Conservation (phyloP, 2,888 invertebrate species). For the Meteorus cinctellus region DNA sequence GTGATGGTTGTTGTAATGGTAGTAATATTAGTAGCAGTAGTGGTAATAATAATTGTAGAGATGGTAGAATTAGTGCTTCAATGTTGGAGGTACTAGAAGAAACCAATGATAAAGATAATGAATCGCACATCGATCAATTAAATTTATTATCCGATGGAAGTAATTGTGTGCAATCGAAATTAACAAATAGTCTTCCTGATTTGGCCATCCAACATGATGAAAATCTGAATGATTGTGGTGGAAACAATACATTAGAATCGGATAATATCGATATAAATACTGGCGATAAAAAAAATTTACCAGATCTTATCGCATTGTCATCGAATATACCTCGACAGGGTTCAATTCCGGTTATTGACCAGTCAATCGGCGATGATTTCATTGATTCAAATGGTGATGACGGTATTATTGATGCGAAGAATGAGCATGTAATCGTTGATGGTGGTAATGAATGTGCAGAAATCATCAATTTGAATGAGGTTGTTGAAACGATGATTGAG, state of each 20-base stretch:
- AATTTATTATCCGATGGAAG: conserved; percentile 23
- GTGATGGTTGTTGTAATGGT: conserved; percentile 41
- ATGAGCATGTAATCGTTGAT: background rate
- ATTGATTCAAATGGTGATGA: conserved; percentile 17
- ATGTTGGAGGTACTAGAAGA: conserved; percentile 22
- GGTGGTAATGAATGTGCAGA: conserved; percentile 1
- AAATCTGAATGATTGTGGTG: conserved; percentile 16
- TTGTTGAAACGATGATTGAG: conserved; percentile 59
- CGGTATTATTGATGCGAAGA: conserved; percentile 13
- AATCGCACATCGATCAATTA: conserved; percentile 27
- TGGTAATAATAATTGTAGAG: conserved; percentile 44
- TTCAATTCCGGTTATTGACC: conserved; percentile 8
- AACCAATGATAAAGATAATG: conserved; percentile 13
- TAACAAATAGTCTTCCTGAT: conserved; percentile 32
- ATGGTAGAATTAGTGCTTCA: conserved; percentile 41
- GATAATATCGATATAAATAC: conserved; percentile 2
- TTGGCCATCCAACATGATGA: conserved; percentile 28
- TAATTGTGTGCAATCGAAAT: conserved; percentile 21
- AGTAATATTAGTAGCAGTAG: conserved; percentile 49
- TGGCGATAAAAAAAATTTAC: conserved; percentile 56
- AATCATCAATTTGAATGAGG: conserved; percentile 37
- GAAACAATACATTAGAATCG: background rate
- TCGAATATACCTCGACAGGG: conserved; percentile 54
- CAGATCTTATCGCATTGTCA: conserved; percentile 64
- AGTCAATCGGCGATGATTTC: conserved; percentile 11